These are phyloP conservation scores for Uromys caudimaculatus DNA, from an alignment of 2,797 vertebrate species.

Conservation along the genomic window DNA sequence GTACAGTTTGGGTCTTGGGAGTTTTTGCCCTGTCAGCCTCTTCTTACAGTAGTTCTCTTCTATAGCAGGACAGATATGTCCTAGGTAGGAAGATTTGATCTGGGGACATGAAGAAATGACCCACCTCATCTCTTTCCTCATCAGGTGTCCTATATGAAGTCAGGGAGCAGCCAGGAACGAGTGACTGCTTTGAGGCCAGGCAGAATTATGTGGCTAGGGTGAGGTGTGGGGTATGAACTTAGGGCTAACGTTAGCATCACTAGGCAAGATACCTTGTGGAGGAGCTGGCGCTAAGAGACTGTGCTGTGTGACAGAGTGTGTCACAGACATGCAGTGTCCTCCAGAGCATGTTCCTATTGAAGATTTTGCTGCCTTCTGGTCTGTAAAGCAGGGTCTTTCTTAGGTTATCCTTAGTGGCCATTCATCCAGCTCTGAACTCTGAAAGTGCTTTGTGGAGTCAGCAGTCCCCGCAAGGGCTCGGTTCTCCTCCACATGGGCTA, in stretches of 20 bases:
- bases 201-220: not conserved
- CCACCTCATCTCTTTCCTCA: not conserved
- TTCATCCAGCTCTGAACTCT: not conserved
- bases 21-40: not conserved
- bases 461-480: not conserved
- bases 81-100: not conserved
- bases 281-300: not conserved
- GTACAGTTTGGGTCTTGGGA: fast-evolving
- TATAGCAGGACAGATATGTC: not conserved
- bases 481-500: not conserved
- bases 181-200: not conserved
- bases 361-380: not conserved
- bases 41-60: too few species aligned
- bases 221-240: not conserved
- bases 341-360: not conserved
- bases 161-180: fast-evolving
- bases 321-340: fast-evolving
- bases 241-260: not conserved
- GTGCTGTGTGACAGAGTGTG: not conserved
- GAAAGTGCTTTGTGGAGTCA: too few species aligned
- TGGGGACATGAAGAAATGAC: not conserved
- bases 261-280: not conserved
- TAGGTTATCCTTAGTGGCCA: fast-evolving
- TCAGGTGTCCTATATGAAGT: too few species aligned
- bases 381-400: not conserved